phyloP scores from a whole-genome alignment of 1,140 invertebrate species.

The Dinoponera quadriceps region DNA sequence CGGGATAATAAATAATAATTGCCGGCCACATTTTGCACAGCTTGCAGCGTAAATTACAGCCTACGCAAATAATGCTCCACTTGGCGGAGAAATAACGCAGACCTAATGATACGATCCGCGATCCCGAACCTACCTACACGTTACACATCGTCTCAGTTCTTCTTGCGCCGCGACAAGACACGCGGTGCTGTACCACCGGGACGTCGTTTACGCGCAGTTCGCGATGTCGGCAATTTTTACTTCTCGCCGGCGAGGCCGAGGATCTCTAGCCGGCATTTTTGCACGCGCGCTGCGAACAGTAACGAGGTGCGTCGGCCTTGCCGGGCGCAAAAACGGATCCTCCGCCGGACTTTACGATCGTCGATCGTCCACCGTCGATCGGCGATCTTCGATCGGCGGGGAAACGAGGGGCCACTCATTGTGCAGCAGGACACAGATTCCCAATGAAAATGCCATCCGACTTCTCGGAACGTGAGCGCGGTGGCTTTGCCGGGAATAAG shows the following conservation, averaged over 20 bases:
- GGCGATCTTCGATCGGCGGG: conserved; percentile 46
- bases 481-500: conserved; percentile 63
- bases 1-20: too few species aligned
- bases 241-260: neutral
- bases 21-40: too few species aligned
- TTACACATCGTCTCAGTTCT: neutral
- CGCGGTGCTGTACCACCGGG: neutral
- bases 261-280: conserved; percentile 35
- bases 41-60: neutral
- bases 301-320: conserved; percentile 5
- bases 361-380: conserved; percentile 22
- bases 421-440: conserved; percentile 56
- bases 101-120: neutral
- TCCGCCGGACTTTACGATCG: conserved; percentile 34
- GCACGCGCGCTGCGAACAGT: conserved; percentile 31
- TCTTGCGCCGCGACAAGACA: neutral
- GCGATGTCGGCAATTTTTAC: conserved; percentile 17
- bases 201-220: neutral
- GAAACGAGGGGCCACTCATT: conserved; percentile 60
- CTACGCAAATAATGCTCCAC: neutral
- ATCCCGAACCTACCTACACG: neutral
- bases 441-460: conserved; percentile 70
- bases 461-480: conserved; percentile 73
- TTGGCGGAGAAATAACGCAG: neutral
- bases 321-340: conserved; percentile 5